Evolutionary conservation across 2,113 vertebrate genomes (phyloP), one percentile per base, ranked within the genome.

Genomic region (Varanus komodoensis): DNA sequence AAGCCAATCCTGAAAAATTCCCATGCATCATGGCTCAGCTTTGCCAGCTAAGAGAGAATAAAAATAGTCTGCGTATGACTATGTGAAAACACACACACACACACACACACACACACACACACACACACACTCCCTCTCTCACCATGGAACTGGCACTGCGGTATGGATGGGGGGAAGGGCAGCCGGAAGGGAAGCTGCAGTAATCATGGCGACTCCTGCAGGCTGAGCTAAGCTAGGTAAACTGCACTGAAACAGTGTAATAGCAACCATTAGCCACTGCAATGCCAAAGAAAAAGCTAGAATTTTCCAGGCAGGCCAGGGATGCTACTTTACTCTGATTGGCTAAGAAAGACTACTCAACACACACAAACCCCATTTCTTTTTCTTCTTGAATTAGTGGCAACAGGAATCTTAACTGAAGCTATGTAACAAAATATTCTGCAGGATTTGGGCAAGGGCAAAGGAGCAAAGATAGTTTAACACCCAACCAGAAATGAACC

Each of bases 121-220:
- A 48, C 74, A 21, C 64, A 4, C 34, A 1, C 75, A 27, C n/a
- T 0, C 38, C 3, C 5, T 82, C 84, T 7, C 68, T 75, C 89
- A 71, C 91, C 64, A 27, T 81, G 69, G 75, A 88, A 75, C 86
- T 90, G 86, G 89, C 82, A 78, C 83, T 86, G 92, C 87, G 81
- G 87, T 67, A 61, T 52, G 1, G 52, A 69, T 19, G 44, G 44
- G 77, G 82, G 75, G 85, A 61, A 90, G 90, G 87, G 78, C 74
- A 71, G 21, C 79, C 79, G 48, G 69, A 82, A 81, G 77, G 44
- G 71, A 92, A 78, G 77, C 92, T 87, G 82, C 86, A 82, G 87
- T 87, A 67, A 89, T 88, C 87, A 27, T 25, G 83, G 89, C 67
- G 87, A 80, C 92, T 92, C 86, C 89, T 90, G 92, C 92, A 88